Evolutionary conservation across 1,140 invertebrate species (phyloP), one percentile per base, ranked within the genome.

Genomic region (Helicoverpa armigera): DNA sequence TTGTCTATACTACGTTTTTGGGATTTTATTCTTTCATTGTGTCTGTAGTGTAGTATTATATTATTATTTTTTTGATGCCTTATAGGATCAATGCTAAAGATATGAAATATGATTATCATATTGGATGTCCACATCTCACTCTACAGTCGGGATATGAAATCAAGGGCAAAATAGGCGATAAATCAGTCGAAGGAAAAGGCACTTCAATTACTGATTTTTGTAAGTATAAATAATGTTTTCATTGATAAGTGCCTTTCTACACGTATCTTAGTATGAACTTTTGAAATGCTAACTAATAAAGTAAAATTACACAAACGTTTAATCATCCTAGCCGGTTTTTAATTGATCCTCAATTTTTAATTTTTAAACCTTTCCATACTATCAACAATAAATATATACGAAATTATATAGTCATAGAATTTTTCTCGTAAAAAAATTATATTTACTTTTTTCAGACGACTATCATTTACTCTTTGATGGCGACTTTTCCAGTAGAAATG

Each of bases 101-200:
- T 13, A 3, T 5, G 18, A 51, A 50, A 69, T 69, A 53, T 9
- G 18, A 51, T 3, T 53, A 29, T 29, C n/a, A 69, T 2, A 3
- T 69, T 29, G 31, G 18, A 51, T 69, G 65, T 48, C 48, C 65
- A 16, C 65, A 16, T 51, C 1, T 69, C 11, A 51, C 48, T 69
- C 3, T 69, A 1, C 16, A 51, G 0, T 9, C 11, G 2, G n/a
- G 16, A 29, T 51, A 50, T 51, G 65, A 69, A 29, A 0, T 69
- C 1, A 50, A 51, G 3, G 51, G 53, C 43, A n/a, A 58, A 7
- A 10, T 29, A n/a, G 29, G 51, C 2, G 16, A 31, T 2, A 31
- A 10, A n/a, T 16, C 13, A 16, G n/a, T 65, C 13, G 70, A 74
- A 43, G 70, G 51, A 35, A 74, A 74, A 18, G 35, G 70, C 18